Conservation (phyloP, 2,797 vertebrate species). For the Myripristis jacobus region DNA sequence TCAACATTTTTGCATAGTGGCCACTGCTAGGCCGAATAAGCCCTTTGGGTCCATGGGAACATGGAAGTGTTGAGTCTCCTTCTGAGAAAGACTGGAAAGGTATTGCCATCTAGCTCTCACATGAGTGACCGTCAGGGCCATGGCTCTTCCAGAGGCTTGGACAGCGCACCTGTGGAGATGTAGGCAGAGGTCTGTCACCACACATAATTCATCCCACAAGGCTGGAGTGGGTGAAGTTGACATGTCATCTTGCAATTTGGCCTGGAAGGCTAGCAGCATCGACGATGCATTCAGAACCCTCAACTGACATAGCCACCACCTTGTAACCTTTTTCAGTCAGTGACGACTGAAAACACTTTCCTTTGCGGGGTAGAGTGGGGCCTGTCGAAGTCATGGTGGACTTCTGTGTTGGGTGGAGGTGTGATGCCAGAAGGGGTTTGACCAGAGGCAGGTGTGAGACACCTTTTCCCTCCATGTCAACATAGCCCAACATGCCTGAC, state of each 20-base stretch:
- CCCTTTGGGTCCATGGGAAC: slow-evolving; percentile 7
- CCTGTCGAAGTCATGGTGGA: too few relatives aligned
- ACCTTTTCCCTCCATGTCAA: not conserved
- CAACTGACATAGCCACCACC: too few relatives aligned
- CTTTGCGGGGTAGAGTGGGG: too few relatives aligned
- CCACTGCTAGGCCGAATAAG: slow-evolving; percentile 1
- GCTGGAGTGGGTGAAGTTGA: not conserved
- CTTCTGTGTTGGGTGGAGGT: too few relatives aligned
- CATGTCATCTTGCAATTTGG: not conserved
- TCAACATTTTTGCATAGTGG: not conserved
- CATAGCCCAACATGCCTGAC: too few relatives aligned
- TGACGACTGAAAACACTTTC: not conserved
- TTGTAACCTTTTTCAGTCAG: not conserved
- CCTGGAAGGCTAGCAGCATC: too few relatives aligned
- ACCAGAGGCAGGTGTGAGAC: not conserved
- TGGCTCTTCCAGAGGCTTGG: not conserved
- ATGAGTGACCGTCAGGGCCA: not conserved
- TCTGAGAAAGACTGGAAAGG: slow-evolving; percentile 15
- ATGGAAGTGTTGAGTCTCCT: not conserved
- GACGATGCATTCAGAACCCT: too few relatives aligned
- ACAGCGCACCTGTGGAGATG: not conserved
- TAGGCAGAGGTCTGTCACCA: not conserved
- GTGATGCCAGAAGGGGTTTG: not conserved
- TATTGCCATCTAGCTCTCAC: not conserved
- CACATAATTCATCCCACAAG: not conserved